Conservation (phyloP, 2,113 vertebrate species). For the Emydocephalus ijimae region DNA sequence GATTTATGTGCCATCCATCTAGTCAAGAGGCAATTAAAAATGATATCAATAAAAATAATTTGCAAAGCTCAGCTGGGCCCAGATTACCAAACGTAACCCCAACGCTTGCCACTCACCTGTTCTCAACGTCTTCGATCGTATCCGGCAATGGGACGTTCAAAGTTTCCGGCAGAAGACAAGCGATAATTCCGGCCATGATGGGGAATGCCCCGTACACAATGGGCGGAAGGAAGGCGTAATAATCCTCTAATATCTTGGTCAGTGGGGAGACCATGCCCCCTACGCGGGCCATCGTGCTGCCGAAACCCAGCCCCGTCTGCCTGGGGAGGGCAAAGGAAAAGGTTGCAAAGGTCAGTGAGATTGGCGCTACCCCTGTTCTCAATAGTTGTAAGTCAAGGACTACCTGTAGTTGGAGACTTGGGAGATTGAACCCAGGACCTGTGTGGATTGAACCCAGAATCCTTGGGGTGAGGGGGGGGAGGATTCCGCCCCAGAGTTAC, state of each 20-base stretch:
- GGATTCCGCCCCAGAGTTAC: not conserved
- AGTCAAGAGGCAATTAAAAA: not conserved
- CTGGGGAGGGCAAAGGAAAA: slow-evolving; percentile 50
- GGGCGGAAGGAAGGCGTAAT: slow-evolving; percentile 76
- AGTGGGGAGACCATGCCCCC: slow-evolving; percentile 88
- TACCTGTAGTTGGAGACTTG: not conserved
- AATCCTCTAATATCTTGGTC: slow-evolving; percentile 83
- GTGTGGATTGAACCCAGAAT: not conserved
- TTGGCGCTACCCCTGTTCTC: too few species aligned
- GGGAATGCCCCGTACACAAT: slow-evolving; percentile 77
- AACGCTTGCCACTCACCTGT: slow-evolving; percentile 48
- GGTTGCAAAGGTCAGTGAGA: not conserved
- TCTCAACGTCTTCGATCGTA: slow-evolving; percentile 82
- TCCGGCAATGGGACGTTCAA: slow-evolving; percentile 79
- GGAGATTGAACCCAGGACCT: not conserved
- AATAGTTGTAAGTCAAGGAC: not conserved
- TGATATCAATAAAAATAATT: not conserved
- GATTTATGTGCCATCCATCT: not conserved
- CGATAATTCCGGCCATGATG: slow-evolving; percentile 63
- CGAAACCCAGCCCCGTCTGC: slow-evolving; percentile 87
- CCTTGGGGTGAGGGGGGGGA: too few species aligned
- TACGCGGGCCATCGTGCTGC: slow-evolving; percentile 83
- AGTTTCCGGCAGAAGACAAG: slow-evolving; percentile 82
- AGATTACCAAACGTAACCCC: not conserved
- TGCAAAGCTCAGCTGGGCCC: not conserved